These are phyloP conservation scores for Oligia strigilis DNA, from an alignment of 2,888 invertebrate species.

Conservation along the genomic window DNA sequence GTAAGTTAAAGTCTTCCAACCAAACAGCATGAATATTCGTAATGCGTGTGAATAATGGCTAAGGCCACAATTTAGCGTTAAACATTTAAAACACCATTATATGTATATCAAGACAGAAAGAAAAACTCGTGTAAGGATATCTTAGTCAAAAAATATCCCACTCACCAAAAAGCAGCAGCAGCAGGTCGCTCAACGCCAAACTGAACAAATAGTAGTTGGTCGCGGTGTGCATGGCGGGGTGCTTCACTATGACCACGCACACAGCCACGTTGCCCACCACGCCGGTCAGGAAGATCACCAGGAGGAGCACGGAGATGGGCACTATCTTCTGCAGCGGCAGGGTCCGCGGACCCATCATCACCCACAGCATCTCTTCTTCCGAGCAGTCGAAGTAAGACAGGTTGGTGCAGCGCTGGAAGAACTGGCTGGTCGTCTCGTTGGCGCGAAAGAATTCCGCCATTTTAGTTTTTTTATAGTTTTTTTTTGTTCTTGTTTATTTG, in stretches of 20 bases:
- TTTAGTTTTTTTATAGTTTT: slow-evolving; percentile 1
- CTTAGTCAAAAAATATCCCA: not conserved
- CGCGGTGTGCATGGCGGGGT: slow-evolving; percentile 96
- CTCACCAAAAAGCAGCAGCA: slow-evolving; percentile 94
- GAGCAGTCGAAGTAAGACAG: slow-evolving; percentile 89
- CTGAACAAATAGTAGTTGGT: slow-evolving; percentile 98
- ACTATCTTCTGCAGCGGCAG: slow-evolving; percentile 90
- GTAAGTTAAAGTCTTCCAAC: not conserved
- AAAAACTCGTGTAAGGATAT: not conserved
- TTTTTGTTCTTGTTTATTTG: not conserved
- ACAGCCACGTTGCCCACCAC: slow-evolving; percentile 96
- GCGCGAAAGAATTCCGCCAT: slow-evolving; percentile 75
- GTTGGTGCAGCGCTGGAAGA: slow-evolving; percentile 85
- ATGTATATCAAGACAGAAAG: not conserved
- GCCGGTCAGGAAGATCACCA: slow-evolving; percentile 95
- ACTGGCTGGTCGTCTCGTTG: slow-evolving; percentile 78
- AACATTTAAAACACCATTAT: not conserved
- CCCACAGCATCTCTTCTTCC: slow-evolving; percentile 91
- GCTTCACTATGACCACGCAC: slow-evolving; percentile 95
- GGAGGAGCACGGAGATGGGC: slow-evolving; percentile 93
- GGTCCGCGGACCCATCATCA: slow-evolving; percentile 91
- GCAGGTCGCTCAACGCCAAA: slow-evolving; percentile 96
- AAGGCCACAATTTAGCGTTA: not conserved
- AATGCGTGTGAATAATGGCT: not conserved
- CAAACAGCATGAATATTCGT: not conserved